Evolutionary conservation across 2,113 vertebrate genomes (phyloP), one percentile per base, ranked within the genome.

Genomic region (Rousettus leschenaultii): DNA sequence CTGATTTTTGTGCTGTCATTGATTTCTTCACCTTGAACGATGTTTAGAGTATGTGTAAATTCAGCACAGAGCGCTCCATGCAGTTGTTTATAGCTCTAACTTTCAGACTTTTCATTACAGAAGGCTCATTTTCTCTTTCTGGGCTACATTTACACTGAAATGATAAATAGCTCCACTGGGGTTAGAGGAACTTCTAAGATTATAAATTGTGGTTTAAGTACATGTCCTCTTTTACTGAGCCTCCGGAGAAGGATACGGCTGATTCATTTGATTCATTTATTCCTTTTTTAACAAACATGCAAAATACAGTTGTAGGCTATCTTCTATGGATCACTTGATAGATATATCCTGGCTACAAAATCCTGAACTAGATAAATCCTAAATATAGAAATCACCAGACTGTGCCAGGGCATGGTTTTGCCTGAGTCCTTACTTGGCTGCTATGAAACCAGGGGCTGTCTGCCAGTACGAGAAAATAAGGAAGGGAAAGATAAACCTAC

Each of bases 1-100:
- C 82, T 89, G 84, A 75, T 78, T 95, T 90, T 55, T 91, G 57
- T 51, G 22, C 45, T 51, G 30, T 53, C 92, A 74, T 89, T 95
- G 97, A 97, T 96, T 96, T 96, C 77, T 91, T 95, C 68, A 26
- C 86, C 92, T 88, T 78, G 79, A 91, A 80, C 2, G 6, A 73
- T 16, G 30, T 35, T 22, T 75, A 19, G 68, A 95, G 45, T 87
- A 53, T 88, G 38, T 94, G 77, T 84, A 96, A 94, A 92, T 86
- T 85, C 89, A 86, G 66, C 16, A 9, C 24, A 74, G 30, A 75
- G 33, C 59, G 75, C 82, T 92, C 61, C 26, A 3, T 15, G 11
- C 61, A 22, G 63, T 97, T 88, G 86, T 95, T 98, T 97, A 80
- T 92, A 78, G 83, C 30, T 93, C 45, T 38, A 65, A 14, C 55